These are phyloP conservation scores for Scomberomorus guttatus DNA, from an alignment of 2,797 vertebrate genomes.

Conservation along the genomic window DNA sequence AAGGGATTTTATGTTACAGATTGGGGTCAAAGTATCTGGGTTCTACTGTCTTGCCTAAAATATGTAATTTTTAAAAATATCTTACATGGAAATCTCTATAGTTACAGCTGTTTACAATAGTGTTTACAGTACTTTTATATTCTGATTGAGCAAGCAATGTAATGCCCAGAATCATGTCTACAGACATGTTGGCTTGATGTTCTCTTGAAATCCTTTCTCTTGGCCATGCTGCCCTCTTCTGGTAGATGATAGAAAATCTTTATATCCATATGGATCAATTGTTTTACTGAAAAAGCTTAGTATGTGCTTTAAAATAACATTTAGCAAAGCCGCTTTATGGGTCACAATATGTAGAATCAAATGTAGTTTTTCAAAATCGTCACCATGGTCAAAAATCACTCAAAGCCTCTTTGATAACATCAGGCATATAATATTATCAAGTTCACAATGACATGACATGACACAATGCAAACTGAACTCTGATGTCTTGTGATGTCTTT, in stretches of 20 bases:
- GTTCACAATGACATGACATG: neutral
- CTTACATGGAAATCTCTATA: neutral
- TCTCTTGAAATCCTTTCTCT: neutral
- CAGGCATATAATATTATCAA: neutral
- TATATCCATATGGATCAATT: neutral
- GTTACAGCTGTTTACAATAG: neutral
- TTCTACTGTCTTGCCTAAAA: neutral
- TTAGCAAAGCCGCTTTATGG: neutral
- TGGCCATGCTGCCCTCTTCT: slow-evolving; percentile 60
- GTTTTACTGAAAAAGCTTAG: neutral
- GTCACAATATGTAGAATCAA: neutral
- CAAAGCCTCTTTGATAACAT: neutral
- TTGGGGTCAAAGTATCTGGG: neutral
- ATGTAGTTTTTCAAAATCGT: too few species aligned
- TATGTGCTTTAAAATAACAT: neutral
- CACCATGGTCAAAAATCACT: neutral
- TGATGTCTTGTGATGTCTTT: neutral
- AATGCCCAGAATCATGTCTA: neutral
- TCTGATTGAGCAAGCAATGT: neutral
- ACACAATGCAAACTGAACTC: neutral
- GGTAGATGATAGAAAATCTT: slow-evolving; percentile 17
- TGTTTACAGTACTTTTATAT: neutral
- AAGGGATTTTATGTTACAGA: neutral
- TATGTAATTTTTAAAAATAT: neutral
- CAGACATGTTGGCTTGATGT: neutral